phyloP scores from a whole-genome alignment of 1,140 invertebrate species.

The Aethina tumida region DNA sequence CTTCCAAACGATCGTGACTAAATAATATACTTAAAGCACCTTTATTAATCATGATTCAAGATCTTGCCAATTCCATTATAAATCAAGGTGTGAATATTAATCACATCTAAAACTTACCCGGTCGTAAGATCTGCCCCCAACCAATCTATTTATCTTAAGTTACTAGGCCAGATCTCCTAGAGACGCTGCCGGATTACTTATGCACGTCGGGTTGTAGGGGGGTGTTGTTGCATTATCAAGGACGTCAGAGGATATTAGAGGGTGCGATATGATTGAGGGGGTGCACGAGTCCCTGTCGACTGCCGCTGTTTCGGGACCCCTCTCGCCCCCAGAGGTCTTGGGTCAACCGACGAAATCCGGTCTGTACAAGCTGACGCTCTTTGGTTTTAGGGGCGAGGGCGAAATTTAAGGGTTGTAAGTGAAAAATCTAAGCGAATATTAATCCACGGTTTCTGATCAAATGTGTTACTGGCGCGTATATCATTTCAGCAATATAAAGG shows the following conservation, averaged over 20 bases:
- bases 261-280: conserved; percentile 37
- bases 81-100: conserved; percentile 5
- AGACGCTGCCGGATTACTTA: conserved; percentile 26
- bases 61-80: too few relatives aligned
- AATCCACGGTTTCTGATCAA: too few relatives aligned
- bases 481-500: too few relatives aligned
- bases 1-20: too few relatives aligned
- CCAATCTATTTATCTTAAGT: too few relatives aligned
- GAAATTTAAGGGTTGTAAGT: neutral
- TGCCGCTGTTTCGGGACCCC: conserved; percentile 5
- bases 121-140: conserved; percentile 1
- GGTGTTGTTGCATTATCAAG: conserved; percentile 34
- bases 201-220: conserved; percentile 22
- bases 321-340: conserved; percentile 19
- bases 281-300: conserved; percentile 25
- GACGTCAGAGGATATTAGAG: conserved; percentile 36
- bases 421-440: too few relatives aligned
- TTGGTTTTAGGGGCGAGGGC: conserved; percentile 6
- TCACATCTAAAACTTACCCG: conserved; percentile 3
- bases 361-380: conserved; percentile 22
- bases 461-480: too few relatives aligned
- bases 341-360: conserved; percentile 29
- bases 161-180: too few relatives aligned
- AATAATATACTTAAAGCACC: too few relatives aligned
- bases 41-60: too few relatives aligned